A percentile compares a stretch with the other conserved stretches of the same genome.
Evolutionary conservation across 2,113 vertebrate species (phyloP).

Genomic region (Pterocles orientalis): DNA sequence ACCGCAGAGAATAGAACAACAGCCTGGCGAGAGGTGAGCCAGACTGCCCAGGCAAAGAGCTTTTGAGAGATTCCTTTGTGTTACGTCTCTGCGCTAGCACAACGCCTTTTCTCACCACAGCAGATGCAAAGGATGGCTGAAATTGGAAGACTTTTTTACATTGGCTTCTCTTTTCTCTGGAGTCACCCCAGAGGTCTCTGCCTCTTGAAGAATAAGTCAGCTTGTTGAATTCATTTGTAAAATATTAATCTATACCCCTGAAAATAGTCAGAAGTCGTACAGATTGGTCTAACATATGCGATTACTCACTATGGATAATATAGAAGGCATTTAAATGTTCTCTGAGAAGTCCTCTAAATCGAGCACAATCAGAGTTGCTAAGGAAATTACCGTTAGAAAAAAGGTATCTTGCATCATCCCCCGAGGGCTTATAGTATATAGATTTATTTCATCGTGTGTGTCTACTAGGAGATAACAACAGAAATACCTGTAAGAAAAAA

Average conservation of each 20-base stretch:
- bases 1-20: background rate
- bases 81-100: background rate
- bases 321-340: constrained; percentile 5
- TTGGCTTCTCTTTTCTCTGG: background rate
- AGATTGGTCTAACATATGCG: constrained; percentile 30
- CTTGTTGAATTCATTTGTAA: background rate
- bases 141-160: background rate
- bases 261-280: background rate
- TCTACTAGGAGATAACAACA: background rate
- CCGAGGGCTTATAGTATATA: background rate
- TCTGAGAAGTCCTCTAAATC: constrained; percentile 35
- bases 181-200: background rate
- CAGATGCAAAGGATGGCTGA: fast-evolving
- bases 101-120: background rate
- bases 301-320: constrained; percentile 39
- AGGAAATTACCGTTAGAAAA: background rate
- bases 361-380: constrained; percentile 20
- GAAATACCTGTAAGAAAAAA: background rate
- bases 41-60: background rate
- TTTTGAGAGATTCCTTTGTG: background rate
- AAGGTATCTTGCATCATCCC: background rate
- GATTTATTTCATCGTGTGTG: background rate
- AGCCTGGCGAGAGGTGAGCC: background rate
- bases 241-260: background rate
- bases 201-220: background rate